Evolutionary conservation across 1,140 invertebrate species (phyloP), one percentile per base, ranked within the genome.

Genomic region (Aphaenogaster rudis): DNA sequence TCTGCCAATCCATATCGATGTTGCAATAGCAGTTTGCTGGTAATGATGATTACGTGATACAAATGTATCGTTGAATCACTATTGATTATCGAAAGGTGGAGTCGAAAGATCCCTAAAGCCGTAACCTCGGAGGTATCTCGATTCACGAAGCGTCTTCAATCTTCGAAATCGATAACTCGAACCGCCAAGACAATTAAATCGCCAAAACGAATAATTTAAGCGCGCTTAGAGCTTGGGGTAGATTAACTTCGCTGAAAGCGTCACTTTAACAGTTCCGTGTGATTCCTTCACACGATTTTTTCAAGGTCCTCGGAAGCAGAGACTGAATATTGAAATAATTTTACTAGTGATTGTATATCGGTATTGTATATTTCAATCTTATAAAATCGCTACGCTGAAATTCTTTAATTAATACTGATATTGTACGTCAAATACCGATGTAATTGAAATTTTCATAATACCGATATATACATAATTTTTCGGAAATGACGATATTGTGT

Each of bases 41-140:
- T n/a, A 67, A 54, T 15, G 13, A 52, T 4, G 21, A 42, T 17
- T 54, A 21, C n/a, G n/a, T 57, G 7, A 61, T 45, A 7, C 57
- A 28, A 21, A 21, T 1, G 42, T 33, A 54, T 69, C 36, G 3
- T 33, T 15, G 64, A 57, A 59, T 48, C 6, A 7, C 45, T 13
- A 36, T 13, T 13, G 0, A 74, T 48, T 33, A 21, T 61, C 2
- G 6, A 36, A 52, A 67, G n/a, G 42, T 77, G 11, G n/a, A 66
- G 13, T 64, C 13, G 33, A 52, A 64, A 45, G 9, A 39, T 84
- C 8, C 33, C 8, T 13, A 61, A 28, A 82, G 67, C 54, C 39
- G 66, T 76, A 84, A 84, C 57, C 52, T 74, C 69, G 42, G 54
- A 42, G 59, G 42, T 48, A 81, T 84, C 52, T 17, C 54, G 78